Conservation (phyloP, 92 coral and sea anemone species). For the Plumapathes pennacea region DNA sequence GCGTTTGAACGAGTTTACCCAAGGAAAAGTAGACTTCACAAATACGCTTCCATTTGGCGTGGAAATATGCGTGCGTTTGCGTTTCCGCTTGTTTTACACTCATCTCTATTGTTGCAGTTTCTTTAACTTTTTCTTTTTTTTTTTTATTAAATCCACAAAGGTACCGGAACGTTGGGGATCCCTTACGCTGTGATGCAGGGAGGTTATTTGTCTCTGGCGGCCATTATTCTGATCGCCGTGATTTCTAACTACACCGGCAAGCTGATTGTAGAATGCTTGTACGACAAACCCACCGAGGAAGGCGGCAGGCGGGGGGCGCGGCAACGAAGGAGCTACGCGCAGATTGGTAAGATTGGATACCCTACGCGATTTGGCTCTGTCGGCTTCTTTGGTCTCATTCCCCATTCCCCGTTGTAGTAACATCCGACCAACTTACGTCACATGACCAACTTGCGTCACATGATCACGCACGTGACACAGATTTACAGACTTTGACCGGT, state of each 20-base stretch:
- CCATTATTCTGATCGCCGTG: constrained; percentile 72
- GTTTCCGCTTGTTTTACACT: not conserved
- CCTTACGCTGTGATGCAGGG: constrained; percentile 97
- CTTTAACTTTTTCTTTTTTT: not conserved
- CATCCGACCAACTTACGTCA: no score
- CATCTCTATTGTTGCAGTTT: not conserved
- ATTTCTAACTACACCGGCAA: constrained; percentile 98
- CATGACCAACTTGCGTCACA: no score
- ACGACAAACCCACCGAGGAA: constrained; percentile 53
- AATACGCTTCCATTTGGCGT: not conserved
- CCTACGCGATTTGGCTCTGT: no score
- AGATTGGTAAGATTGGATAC: constrained; percentile 68
- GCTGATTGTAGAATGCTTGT: constrained; percentile 87
- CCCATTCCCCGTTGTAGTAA: no score
- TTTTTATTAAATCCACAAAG: no score
- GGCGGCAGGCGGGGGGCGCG: constrained; percentile 64
- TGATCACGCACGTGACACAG: no score
- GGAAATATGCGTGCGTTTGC: not conserved
- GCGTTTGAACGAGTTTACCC: no score
- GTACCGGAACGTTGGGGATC: constrained; percentile 96
- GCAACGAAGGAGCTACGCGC: constrained; percentile 82
- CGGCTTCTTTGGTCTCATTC: no score
- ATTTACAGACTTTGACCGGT: no score
- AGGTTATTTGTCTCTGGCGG: constrained; percentile 86
- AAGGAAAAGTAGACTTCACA: no score